A percentile compares a stretch with the other conserved stretches of the same genome.
phyloP scores from a whole-genome alignment of 2,888 invertebrate species.

The Omphaloscelis lunosa region DNA sequence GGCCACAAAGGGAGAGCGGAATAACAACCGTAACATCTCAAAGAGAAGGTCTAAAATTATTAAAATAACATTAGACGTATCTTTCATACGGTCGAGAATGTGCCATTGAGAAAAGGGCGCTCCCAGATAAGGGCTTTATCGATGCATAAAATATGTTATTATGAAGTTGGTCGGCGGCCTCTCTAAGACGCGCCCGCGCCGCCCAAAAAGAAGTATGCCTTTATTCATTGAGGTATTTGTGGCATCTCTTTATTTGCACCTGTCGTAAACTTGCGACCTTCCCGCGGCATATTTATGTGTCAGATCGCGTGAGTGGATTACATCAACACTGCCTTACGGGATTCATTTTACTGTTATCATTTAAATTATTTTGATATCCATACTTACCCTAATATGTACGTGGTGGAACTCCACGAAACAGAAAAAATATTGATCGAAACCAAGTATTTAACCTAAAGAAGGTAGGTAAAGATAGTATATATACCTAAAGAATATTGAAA shows the following conservation, averaged over 20 bases:
- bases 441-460: not conserved
- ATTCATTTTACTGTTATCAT: slow-evolving; percentile 58
- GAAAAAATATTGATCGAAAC: not conserved
- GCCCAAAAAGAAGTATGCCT: slow-evolving; percentile 75
- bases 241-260: slow-evolving; percentile 84
- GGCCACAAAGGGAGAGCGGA: slow-evolving; percentile 62
- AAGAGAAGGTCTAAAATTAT: slow-evolving; percentile 74
- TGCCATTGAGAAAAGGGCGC: slow-evolving; percentile 86
- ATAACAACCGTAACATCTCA: slow-evolving; percentile 73
- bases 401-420: not conserved
- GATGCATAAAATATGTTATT: slow-evolving; percentile 88
- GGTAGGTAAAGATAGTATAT: not conserved
- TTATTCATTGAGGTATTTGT: slow-evolving; percentile 79
- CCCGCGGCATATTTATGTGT: slow-evolving; percentile 64
- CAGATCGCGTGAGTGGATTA: slow-evolving; percentile 66
- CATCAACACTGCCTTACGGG: slow-evolving; percentile 56
- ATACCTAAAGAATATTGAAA: not conserved
- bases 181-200: slow-evolving; percentile 61
- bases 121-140: slow-evolving; percentile 86
- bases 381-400: slow-evolving; percentile 13
- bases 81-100: slow-evolving; percentile 79
- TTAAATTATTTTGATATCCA: slow-evolving; percentile 53
- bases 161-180: slow-evolving; percentile 82
- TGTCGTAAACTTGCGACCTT: slow-evolving; percentile 80
- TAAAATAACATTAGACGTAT: slow-evolving; percentile 71